These are phyloP conservation scores for Eulithis testata DNA, from an alignment of 2,888 invertebrate species.

Conservation along the genomic window DNA sequence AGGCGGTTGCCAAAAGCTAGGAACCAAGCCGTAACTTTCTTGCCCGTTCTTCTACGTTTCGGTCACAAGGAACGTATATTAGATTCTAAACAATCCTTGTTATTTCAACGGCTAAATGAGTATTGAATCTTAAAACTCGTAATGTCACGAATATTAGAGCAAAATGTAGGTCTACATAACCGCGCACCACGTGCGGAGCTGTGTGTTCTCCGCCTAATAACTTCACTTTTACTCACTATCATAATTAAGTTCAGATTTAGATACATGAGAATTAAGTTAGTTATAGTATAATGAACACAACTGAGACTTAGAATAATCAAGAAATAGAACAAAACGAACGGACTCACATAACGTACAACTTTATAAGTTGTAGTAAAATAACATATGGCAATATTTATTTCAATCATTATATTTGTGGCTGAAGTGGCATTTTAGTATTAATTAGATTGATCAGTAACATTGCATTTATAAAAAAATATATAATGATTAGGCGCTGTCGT, in stretches of 20 bases:
- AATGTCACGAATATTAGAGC: no score
- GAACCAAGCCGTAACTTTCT: background rate
- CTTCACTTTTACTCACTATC: background rate
- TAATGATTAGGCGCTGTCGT: background rate
- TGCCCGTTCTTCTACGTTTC: no score
- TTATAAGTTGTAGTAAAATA: background rate
- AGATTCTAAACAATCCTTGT: no score
- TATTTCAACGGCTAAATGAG: no score
- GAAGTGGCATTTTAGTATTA: background rate
- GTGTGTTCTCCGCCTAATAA: background rate
- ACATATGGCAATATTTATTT: background rate
- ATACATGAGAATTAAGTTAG: background rate
- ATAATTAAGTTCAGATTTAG: background rate
- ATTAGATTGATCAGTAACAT: background rate
- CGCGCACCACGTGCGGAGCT: background rate
- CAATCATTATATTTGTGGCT: no score
- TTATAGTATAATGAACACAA: background rate
- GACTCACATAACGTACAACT: background rate
- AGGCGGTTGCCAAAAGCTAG: background rate
- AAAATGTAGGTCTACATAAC: background rate
- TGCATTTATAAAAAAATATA: background rate
- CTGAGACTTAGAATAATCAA: background rate
- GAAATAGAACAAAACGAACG: background rate
- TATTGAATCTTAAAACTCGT: no score
- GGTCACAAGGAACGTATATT: no score